Conservation (phyloP, 2,113 vertebrate species). For the Syngnathus typhle region DNA sequence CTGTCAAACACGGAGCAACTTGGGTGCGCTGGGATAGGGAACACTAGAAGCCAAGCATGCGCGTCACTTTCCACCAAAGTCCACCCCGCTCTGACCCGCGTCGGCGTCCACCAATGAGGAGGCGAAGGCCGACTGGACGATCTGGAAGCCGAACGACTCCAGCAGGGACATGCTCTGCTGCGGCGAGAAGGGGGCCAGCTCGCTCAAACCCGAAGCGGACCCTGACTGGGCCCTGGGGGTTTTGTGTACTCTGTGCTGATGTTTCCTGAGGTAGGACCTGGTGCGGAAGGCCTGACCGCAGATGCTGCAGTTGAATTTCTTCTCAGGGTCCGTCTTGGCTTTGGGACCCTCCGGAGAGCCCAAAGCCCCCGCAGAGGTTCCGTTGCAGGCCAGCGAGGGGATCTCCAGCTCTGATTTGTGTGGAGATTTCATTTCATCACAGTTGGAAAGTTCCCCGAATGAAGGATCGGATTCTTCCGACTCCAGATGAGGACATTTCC, state of each 20-base stretch:
- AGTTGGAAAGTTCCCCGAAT: constrained; percentile 87
- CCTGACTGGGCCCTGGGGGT: constrained; percentile 68
- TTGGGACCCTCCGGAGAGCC: constrained; percentile 79
- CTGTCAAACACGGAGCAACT: constrained; percentile 46
- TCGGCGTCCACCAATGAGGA: constrained; percentile 92
- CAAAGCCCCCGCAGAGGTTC: constrained; percentile 56
- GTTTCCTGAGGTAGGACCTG: constrained; percentile 98
- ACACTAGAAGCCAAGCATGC: constrained; percentile 15
- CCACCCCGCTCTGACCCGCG: constrained; percentile 85
- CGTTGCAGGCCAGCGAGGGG: constrained; percentile 75
- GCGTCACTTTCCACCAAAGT: constrained; percentile 86
- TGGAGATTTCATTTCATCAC: constrained; percentile 87
- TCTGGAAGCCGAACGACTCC: constrained; percentile 98
- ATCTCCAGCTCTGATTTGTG: constrained; percentile 84
- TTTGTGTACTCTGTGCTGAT: constrained; percentile 94
- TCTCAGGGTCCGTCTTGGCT: constrained; percentile 86
- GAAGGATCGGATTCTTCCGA: constrained; percentile 90
- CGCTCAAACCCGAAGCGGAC: constrained; percentile 69
- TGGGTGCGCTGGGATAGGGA: constrained; percentile 41
- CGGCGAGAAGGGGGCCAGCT: constrained; percentile 88
- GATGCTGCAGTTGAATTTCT: constrained; percentile 88
- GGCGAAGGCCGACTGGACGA: constrained; percentile 96
- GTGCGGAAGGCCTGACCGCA: constrained; percentile 97
- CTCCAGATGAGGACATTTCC: constrained; percentile 95
- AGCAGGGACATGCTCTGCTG: constrained; percentile 99